Percentiles rank a stretch among this genome's conserved stretches.
phyloP scores from a whole-genome alignment of 2,797 vertebrate species.

The Jordanella pulchra region DNA sequence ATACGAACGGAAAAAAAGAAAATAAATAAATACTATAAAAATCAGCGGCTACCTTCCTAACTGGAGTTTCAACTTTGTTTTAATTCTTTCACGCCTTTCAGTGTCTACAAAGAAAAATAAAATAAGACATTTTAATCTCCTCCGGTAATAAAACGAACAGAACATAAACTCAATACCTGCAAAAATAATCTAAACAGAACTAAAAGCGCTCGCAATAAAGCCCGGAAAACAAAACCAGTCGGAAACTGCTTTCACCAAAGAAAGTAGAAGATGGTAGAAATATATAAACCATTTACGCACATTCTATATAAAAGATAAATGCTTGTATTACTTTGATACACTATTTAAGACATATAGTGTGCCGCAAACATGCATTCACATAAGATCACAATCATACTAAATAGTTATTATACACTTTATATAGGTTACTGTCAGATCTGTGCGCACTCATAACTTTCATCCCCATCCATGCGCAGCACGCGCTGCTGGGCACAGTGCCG shows the following conservation, averaged over 20 bases:
- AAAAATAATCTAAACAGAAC: neutral
- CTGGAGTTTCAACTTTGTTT: neutral
- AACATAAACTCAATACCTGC: neutral
- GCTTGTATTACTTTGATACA: neutral
- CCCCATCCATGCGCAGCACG: conserved; percentile 8
- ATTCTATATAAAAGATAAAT: neutral
- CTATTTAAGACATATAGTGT: too few relatives aligned
- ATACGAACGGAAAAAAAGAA: neutral
- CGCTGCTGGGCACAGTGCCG: neutral
- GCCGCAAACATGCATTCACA: neutral
- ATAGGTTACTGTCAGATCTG: neutral
- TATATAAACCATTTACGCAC: neutral
- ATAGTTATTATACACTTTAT: neutral
- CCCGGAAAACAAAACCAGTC: neutral
- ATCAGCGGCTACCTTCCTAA: neutral
- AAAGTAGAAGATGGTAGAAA: neutral
- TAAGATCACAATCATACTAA: fast-evolving
- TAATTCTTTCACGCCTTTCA: neutral
- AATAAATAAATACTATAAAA: neutral
- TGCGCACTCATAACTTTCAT: conserved; percentile 45
- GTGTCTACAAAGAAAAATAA: neutral
- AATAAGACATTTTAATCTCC: neutral
- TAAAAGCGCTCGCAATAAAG: neutral
- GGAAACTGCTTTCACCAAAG: neutral
- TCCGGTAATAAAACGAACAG: neutral